Evolutionary conservation across 2,888 invertebrate species (phyloP).

Genomic region (Andrena chrysosceles): DNA sequence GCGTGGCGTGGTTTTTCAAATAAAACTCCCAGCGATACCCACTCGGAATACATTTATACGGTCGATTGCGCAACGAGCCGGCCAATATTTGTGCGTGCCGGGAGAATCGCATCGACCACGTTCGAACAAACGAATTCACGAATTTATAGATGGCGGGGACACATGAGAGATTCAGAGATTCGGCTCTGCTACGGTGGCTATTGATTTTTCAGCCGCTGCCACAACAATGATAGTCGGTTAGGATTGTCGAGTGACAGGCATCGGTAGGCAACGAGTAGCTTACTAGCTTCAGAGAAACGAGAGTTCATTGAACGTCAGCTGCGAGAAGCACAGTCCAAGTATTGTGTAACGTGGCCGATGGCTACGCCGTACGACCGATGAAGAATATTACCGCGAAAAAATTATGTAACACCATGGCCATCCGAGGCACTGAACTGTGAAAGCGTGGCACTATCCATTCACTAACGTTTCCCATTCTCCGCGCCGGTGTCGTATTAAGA

Average conservation of each 20-base stretch:
- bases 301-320: constrained; percentile 58
- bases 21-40: too few relatives aligned
- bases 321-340: constrained; percentile 37
- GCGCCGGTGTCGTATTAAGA: too few relatives aligned
- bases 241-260: constrained; percentile 44
- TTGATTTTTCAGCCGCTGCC: constrained; percentile 64
- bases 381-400: not conserved
- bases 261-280: constrained; percentile 37
- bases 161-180: constrained; percentile 35
- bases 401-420: not conserved
- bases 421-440: not conserved
- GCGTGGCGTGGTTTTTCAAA: too few relatives aligned
- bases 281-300: constrained; percentile 45
- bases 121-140: constrained; percentile 8
- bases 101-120: not conserved
- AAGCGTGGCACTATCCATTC: not conserved
- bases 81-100: not conserved
- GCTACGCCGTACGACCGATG: not conserved
- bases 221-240: constrained; percentile 58
- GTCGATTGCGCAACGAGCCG: not conserved
- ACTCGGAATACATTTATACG: too few relatives aligned
- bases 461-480: not conserved
- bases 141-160: constrained; percentile 10
- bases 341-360: constrained; percentile 32
- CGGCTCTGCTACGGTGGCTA: constrained; percentile 56